phyloP scores from a whole-genome alignment of 2,888 invertebrate genomes.

The Mythimna loreyi region DNA sequence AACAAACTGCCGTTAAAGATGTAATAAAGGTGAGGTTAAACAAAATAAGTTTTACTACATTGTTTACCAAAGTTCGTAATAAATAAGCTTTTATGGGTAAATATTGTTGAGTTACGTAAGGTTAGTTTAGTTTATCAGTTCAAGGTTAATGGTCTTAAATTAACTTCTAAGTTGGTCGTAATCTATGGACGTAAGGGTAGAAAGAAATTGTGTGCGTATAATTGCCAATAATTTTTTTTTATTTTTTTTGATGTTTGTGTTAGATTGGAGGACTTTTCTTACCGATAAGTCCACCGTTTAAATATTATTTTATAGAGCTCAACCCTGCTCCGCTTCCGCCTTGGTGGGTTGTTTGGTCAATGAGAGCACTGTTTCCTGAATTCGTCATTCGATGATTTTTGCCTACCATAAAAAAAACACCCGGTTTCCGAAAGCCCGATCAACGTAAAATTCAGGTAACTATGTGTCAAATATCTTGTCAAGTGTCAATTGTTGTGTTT shows the following conservation, averaged over 20 bases:
- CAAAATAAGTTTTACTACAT: constrained; percentile 38
- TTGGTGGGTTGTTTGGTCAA: too few species aligned
- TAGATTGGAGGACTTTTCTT: not conserved
- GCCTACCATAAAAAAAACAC: too few species aligned
- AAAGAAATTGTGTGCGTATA: not conserved
- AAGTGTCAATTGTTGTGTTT: too few species aligned
- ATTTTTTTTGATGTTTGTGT: not conserved
- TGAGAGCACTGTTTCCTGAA: too few species aligned
- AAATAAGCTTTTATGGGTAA: constrained; percentile 36
- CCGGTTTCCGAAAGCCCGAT: too few species aligned
- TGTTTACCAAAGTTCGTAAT: constrained; percentile 35
- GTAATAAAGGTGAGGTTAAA: constrained; percentile 5
- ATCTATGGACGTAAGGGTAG: not conserved
- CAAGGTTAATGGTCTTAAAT: constrained; percentile 27
- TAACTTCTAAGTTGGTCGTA: constrained; percentile 20
- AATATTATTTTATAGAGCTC: too few species aligned
- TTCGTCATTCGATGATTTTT: too few species aligned
- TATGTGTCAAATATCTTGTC: too few species aligned
- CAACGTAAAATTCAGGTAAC: too few species aligned
- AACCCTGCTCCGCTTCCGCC: too few species aligned
- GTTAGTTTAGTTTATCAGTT: constrained; percentile 6
- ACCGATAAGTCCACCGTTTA: not conserved
- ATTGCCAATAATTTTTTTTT: too few species aligned
- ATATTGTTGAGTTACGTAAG: constrained; percentile 17
- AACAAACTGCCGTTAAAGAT: constrained; percentile 6